These are phyloP conservation scores for Peromyscus melanophrys DNA, from an alignment of 2,797 vertebrate species.

Conservation along the genomic window DNA sequence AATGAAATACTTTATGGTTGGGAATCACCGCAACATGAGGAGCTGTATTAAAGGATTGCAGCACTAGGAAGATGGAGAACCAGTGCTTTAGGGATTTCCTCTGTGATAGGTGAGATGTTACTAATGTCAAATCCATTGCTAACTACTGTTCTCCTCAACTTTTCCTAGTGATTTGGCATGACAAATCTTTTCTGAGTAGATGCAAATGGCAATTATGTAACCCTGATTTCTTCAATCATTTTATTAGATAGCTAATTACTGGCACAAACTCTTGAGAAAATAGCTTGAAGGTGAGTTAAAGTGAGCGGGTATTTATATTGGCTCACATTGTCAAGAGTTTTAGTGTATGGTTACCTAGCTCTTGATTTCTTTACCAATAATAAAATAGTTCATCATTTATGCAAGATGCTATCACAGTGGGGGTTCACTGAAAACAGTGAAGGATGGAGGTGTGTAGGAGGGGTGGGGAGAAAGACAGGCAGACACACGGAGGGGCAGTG, in stretches of 20 bases:
- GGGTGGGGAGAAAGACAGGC: not conserved
- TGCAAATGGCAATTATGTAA: not conserved
- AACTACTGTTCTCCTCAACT: not conserved
- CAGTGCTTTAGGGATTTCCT: not conserved
- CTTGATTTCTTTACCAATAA: not conserved
- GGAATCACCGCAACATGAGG: not conserved
- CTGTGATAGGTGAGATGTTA: not conserved
- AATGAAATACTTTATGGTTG: not conserved
- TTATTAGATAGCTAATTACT: not conserved
- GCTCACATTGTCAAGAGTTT: not conserved
- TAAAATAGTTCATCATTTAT: not conserved
- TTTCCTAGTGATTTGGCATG: not conserved
- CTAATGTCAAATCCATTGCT: not conserved
- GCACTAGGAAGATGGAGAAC: not conserved
- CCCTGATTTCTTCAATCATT: not conserved
- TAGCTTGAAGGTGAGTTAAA: not conserved
- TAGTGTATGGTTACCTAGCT: not conserved
- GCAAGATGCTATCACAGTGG: not conserved
- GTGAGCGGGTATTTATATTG: not conserved
- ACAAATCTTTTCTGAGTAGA: not conserved
- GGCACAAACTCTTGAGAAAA: not conserved
- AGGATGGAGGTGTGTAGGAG: too few species aligned
- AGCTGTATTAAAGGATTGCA: not conserved
- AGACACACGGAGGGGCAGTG: not conserved
- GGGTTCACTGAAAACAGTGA: not conserved